A percentile compares a stretch with the other conserved stretches of the same genome.
phyloP scores from a whole-genome alignment of 2,113 vertebrate genomes.

The rabbit (Oryctolagus cuniculus) region mOryCun1.1 NC_091453.1:6559001-6559500 shows the following conservation, averaged over 20 bases:
- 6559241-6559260: conserved; percentile 2
- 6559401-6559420: background rate
- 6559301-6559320: background rate
- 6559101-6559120: background rate
- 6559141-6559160: background rate
- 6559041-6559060: too few relatives aligned
- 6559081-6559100: too few relatives aligned
- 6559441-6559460: background rate
- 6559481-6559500: too few relatives aligned
- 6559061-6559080: too few relatives aligned
- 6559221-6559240: conserved; percentile 16
- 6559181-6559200: background rate
- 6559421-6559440: background rate
- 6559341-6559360: background rate
- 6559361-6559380: background rate
- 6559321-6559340: background rate
- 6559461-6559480: too few relatives aligned
- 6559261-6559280: background rate
- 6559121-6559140: background rate
- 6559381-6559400: background rate
- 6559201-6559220: background rate
- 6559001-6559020: too few relatives aligned
- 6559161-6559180: background rate
- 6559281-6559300: background rate
- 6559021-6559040: too few relatives aligned